Evolutionary conservation across 2,888 invertebrate species (phyloP), one percentile per base, ranked within the genome.

Genomic region (Chirona hameri): DNA sequence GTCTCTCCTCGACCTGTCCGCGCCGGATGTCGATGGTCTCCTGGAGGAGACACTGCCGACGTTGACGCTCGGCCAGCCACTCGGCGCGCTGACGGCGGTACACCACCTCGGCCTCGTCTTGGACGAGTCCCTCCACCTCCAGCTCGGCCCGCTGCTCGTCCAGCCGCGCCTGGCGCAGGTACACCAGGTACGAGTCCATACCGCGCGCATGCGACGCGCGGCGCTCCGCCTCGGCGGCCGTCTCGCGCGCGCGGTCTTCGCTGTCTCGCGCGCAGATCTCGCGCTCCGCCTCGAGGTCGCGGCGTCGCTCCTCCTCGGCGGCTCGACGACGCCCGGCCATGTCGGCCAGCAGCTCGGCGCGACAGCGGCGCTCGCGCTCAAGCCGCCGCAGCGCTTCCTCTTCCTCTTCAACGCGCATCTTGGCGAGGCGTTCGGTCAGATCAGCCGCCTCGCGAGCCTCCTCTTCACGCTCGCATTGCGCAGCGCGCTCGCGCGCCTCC

Each of bases 1-100:
- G 76, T 4, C 76, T 0, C 21, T 2, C 21, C 18, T 18, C 76
- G 24, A 76, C 76, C 39, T 76, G 76, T 29, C 29, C 31, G 15
- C 39, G 31, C 21, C 76, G 76, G 76, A 76, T 76, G 76, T 76
- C 76, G 76, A 76, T 76, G 21, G 76, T 76, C 76, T 76, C 76
- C 76, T 76, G 76, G 31, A 76, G 76, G 18, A 76, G 76, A 9
- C 76, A 76, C 76, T 76, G 76, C 7, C 76, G 76, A 21, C 76
- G 76, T 39, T 39, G 76, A 1, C 27, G 76, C 39, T 76, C 76
- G 14, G 76, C 76, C 76, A 76, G 76, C 76, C 76, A 76, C 39
- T 15, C 31, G 21, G 31, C 39, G 39, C 76, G 76, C 76, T 76
- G 76, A 2, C 76, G 76, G 24, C 39, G 39, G 76, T 76, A 76